These are phyloP conservation scores for Idaea dimidiata DNA, from an alignment of 2,888 invertebrate genomes.

Conservation along the genomic window DNA sequence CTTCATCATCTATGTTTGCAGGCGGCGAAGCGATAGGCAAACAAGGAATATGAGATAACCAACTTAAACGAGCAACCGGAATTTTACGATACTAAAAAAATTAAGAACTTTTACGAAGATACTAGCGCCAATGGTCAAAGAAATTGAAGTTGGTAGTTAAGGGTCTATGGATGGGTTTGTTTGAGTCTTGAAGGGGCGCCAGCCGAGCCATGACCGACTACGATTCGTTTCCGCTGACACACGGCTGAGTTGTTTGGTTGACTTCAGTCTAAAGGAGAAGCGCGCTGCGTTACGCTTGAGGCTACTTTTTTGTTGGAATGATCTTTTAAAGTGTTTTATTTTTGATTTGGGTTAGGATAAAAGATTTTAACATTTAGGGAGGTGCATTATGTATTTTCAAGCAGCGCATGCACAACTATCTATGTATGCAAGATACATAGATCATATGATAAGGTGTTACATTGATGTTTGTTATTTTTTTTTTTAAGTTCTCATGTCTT, in stretches of 20 bases:
- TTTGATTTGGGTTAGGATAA: not conserved
- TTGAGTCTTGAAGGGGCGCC: slow-evolving; percentile 62
- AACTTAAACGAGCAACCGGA: not conserved
- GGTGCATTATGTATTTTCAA: no score
- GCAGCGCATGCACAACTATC: not conserved
- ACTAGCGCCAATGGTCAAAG: not conserved
- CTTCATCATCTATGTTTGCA: slow-evolving; percentile 11
- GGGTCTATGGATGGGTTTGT: slow-evolving; percentile 1
- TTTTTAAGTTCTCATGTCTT: no score
- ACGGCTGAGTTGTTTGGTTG: slow-evolving; percentile 35
- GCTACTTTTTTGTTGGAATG: not conserved
- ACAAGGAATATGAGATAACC: slow-evolving; percentile 1
- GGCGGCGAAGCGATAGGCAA: slow-evolving; percentile 19
- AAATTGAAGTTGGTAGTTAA: not conserved
- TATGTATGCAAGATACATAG: no score
- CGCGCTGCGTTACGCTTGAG: not conserved
- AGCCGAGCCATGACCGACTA: slow-evolving; percentile 59
- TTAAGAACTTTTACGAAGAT: not conserved
- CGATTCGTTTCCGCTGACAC: slow-evolving; percentile 55
- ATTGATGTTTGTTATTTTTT: not conserved
- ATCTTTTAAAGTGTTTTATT: not conserved
- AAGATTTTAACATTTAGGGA: not conserved
- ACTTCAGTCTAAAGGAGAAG: slow-evolving; percentile 13
- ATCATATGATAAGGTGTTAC: no score
- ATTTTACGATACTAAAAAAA: not conserved